Evolutionary conservation across 2,113 vertebrate genomes (phyloP), one percentile per base, ranked within the genome.

Genomic region (Taurulus bubalis): DNA sequence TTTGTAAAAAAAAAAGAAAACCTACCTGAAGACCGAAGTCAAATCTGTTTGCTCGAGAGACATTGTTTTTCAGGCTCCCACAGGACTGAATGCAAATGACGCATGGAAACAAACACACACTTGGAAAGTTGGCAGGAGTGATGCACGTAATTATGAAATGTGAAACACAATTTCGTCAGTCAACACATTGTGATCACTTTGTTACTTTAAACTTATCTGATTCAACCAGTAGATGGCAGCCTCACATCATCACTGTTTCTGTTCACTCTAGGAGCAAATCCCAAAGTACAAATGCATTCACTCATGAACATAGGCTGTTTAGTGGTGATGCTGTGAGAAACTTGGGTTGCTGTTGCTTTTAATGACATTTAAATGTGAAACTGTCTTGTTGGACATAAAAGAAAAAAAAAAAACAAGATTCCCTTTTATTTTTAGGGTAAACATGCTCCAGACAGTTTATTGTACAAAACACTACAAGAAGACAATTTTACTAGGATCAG

Each of bases 201-300:
- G 8, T 34, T 34, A 14, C 32, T 30, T 64, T 20, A 67, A 24
- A 55, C 24, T 1, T 12, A 30, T 47, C 28, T 34, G 15, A 73
- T 36, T 79, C 26, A 4, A 28, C 85, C 88, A 82, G 0, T 40
- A 87, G 85, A 16, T 84, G 83, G 80, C 80, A 85, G 77, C 24
- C 16, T 45, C 80, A 56, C 60, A 20, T 28, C 55, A 79, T 53
- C 28, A 22, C 10, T 47, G 7, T 56, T 40, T 47, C 3, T 9
- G 18, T 9, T 72, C 40, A n/a, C n/a, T 49, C 22, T 5, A 28
- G 10, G 0, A 40, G 38, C 15, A 36, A 22, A 3, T 24, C 38
- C 15, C 1, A 26, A 49, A 47, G 40, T 42, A 64, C 26, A 70
- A 15, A 63, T 5, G n/a, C 24, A 67, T 20, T 26, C 24, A 24